Conservation (phyloP, 2,797 vertebrate species). For the Falco columbarius region DNA sequence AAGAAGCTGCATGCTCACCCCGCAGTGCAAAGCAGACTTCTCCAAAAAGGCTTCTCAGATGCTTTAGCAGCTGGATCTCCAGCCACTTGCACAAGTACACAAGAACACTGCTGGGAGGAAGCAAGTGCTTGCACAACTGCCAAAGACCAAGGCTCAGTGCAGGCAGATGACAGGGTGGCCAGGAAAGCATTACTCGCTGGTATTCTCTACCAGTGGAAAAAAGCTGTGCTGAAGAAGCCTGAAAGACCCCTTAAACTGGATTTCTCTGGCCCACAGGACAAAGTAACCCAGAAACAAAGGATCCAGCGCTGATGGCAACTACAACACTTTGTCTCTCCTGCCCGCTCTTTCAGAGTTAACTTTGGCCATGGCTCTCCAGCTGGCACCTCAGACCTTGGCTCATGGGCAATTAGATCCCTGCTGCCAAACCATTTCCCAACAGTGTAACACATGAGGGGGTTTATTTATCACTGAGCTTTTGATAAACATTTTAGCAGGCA, state of each 20-base stretch:
- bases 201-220: background rate
- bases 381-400: background rate
- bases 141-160: background rate
- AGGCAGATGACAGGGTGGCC: background rate
- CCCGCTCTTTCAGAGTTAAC: background rate
- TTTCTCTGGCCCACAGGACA: background rate
- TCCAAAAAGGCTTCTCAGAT: background rate
- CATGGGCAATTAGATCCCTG: background rate
- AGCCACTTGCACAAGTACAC: background rate
- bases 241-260: background rate
- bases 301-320: background rate
- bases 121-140: rapidly evolving
- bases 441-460: background rate
- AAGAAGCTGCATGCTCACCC: background rate
- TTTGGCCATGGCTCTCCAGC: background rate
- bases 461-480: background rate
- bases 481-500: background rate
- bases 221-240: background rate
- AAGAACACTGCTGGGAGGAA: background rate
- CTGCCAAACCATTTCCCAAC: background rate
- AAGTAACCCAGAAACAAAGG: background rate
- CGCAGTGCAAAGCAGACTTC: background rate
- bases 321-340: background rate
- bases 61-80: background rate
- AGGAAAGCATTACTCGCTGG: background rate